Conservation (phyloP, 2,888 invertebrate species). For the Parasteatoda lunata region DNA sequence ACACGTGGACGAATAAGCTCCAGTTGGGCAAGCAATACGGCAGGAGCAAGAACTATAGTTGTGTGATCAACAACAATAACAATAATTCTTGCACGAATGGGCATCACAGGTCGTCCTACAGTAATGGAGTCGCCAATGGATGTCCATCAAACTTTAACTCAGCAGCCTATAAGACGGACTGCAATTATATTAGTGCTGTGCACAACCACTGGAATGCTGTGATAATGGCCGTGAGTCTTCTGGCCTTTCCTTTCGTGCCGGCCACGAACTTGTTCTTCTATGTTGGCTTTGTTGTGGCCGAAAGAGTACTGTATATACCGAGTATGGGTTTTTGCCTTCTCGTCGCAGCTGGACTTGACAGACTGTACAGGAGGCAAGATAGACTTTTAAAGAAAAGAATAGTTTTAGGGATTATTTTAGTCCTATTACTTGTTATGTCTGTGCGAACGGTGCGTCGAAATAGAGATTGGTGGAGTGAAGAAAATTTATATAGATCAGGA, state of each 20-base stretch:
- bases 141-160: slow-evolving; percentile 5
- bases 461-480: slow-evolving; percentile 93
- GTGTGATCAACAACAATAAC: slow-evolving; percentile 27
- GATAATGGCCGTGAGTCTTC: slow-evolving; percentile 78
- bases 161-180: slow-evolving; percentile 4
- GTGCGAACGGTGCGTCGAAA: slow-evolving; percentile 87
- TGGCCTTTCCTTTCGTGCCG: slow-evolving; percentile 93
- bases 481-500: slow-evolving; percentile 92
- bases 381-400: slow-evolving; percentile 23
- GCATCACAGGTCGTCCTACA: slow-evolving; percentile 5
- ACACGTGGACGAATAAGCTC: slow-evolving; percentile 33
- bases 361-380: slow-evolving; percentile 57
- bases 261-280: slow-evolving; percentile 97
- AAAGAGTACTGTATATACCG: slow-evolving; percentile 95
- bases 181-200: slow-evolving; percentile 22
- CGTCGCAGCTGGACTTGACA: slow-evolving; percentile 82
- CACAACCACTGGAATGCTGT: slow-evolving; percentile 80
- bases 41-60: slow-evolving; percentile 20
- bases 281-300: slow-evolving; percentile 98
- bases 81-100: slow-evolving; percentile 10
- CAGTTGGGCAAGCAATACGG: slow-evolving; percentile 30
- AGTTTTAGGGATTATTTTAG: slow-evolving; percentile 16
- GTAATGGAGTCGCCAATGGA: slow-evolving; percentile 4
- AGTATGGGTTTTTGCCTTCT: slow-evolving; percentile 95
- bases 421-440: slow-evolving; percentile 60